Evolutionary conservation across 2,888 invertebrate species (phyloP), one percentile per base, ranked within the genome.

Genomic region (Habrosyne pyritoides): DNA sequence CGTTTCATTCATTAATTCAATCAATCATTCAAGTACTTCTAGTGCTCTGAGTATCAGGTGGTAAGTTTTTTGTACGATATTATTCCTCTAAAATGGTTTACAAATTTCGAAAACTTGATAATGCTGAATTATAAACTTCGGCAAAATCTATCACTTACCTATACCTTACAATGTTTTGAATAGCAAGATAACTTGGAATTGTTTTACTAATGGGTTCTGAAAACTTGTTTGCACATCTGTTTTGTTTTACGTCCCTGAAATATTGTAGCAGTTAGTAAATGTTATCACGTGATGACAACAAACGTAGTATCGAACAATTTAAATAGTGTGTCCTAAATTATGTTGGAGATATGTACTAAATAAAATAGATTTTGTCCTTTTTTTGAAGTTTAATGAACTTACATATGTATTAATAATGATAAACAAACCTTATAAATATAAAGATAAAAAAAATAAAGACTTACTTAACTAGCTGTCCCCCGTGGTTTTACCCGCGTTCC

Each of bases 271-370:
- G n/a, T n/a, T n/a, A 68, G 70, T 67, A 62, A 69, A 60, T 52
- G 63, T 63, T 50, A 58, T 67, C 79, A 84, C 78, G 81, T 81
- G 81, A 84, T 67, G 68, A 75, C 67, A 85, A 83, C 80, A 84
- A 82, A 75, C 70, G 64, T 53, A 55, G 52, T 52, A 33, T n/a
- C n/a, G n/a, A 33, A 33, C 42, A 42, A 6, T 42, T 42, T 42
- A 8, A 42, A 53, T n/a, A n/a, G n/a, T n/a, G n/a, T n/a, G n/a
- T n/a, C n/a, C n/a, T n/a, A n/a, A n/a, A n/a, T n/a, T n/a, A n/a
- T n/a, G n/a, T n/a, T n/a, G n/a, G n/a, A n/a, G n/a, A n/a, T n/a
- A n/a, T n/a, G n/a, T n/a, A n/a, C n/a, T n/a, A n/a, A n/a, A n/a
- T n/a, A n/a, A n/a, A n/a, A n/a, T n/a, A n/a, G n/a, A n/a, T n/a